Base-by-base conservation (phyloP, 1,140 invertebrate genomes). In the Papilio aristodemus region DNA sequence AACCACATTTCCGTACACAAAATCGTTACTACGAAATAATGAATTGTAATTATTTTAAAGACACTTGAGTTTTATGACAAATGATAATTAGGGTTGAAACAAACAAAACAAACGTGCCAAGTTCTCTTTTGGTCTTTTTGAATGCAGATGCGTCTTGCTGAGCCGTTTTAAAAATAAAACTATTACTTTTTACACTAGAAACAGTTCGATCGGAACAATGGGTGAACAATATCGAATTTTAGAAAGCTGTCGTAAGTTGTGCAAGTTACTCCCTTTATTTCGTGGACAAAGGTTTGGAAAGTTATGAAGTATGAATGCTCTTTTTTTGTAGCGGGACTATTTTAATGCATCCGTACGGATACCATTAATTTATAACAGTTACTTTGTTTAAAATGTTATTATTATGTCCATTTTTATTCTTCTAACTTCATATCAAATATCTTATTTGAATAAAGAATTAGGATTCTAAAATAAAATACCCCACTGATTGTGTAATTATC, bases 211-310 rank as follows among this genome's bases (percentile, higher is more conserved):
- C 70, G 71, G 67, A 78, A 86, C 83, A 85, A 88, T 81, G 82
- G 77, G 72, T 77, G 69, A 75, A 77, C 76, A 81, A 80, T 80
- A 83, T 86, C 73, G 74, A 83, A 85, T 84, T 82, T 85, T 88
- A 88, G 86, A 88, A 89, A 89, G 85, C 81, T 85, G 78, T 77
- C 81, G 77, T 83, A 80, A 73, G 69, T 87, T 90, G 85, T 71
- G 79, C 85, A 90, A 89, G 87, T 89, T 89, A 89, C 88, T 87
- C 82, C 83, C 81, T 90, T 89, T 90, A 88, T 88, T 77, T 80
- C 67, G n/a, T 71, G 76, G 71, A 85, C 84, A 89, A 89, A 86
- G 80, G 79, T 85, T 81, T 79, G 69, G 76, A 78, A 81, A 81
- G 76, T 82, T 82, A 58, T 76, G 79, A 83, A 72, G 72, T 76